phyloP scores from a whole-genome alignment of 2,888 invertebrate genomes.

The Aradus depressus region DNA sequence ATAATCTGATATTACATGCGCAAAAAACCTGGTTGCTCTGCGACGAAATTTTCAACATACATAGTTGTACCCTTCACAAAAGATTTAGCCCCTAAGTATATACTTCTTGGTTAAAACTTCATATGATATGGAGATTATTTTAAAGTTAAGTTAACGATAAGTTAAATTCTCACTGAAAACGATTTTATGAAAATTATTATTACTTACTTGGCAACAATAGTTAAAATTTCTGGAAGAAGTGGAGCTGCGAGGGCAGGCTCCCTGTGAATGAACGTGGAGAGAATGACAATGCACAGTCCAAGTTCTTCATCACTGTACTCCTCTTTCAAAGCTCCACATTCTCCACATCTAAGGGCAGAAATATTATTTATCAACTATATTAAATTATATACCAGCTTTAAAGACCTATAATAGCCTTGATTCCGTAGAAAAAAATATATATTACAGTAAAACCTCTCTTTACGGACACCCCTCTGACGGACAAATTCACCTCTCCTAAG shows the following conservation, averaged over 20 bases:
- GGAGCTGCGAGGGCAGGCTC: constrained; percentile 93
- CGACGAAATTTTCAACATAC: too few relatives aligned
- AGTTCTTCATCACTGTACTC: constrained; percentile 95
- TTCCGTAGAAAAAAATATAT: too few relatives aligned
- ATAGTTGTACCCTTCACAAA: too few relatives aligned
- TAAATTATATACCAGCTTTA: background rate
- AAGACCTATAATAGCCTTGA: constrained; percentile 3
- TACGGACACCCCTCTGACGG: too few relatives aligned
- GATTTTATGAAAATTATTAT: too few relatives aligned
- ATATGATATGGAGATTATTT: constrained; percentile 2
- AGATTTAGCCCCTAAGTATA: too few relatives aligned
- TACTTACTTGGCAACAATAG: constrained; percentile 70
- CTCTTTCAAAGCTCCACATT: constrained; percentile 80
- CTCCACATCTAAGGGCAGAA: constrained; percentile 50
- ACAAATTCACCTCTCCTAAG: too few relatives aligned
- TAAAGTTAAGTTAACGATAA: constrained; percentile 3
- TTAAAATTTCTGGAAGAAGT: constrained; percentile 79
- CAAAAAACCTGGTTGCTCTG: too few relatives aligned
- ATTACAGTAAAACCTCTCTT: too few relatives aligned
- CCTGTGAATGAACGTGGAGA: constrained; percentile 92
- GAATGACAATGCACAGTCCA: constrained; percentile 80
- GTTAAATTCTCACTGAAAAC: too few relatives aligned
- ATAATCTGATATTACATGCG: too few relatives aligned
- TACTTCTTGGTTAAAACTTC: too few relatives aligned
- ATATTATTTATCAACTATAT: constrained; percentile 10